phyloP scores from a whole-genome alignment of 53 echinoderm and acorn worm species.

The Paracentrotus lividus region DNA sequence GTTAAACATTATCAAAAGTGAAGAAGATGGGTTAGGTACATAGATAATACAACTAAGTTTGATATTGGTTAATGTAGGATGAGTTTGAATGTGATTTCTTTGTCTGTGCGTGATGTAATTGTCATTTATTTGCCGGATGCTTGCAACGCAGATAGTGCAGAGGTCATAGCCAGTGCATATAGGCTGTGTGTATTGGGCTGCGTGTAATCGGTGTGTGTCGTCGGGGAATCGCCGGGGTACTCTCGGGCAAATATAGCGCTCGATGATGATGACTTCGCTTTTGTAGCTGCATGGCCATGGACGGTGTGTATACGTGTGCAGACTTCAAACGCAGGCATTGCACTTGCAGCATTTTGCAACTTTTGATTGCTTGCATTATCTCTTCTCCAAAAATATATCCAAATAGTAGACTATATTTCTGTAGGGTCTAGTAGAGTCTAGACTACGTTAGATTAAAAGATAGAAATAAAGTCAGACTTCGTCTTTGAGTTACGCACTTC shows the following conservation, averaged over 20 bases:
- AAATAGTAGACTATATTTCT: too few species aligned
- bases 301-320: background rate
- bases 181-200: conserved; percentile 11
- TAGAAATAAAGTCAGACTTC: too few species aligned
- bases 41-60: background rate
- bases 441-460: too few species aligned
- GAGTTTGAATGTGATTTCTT: conserved; percentile 41
- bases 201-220: conserved; percentile 15
- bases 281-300: background rate
- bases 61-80: background rate
- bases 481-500: too few species aligned
- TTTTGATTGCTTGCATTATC: background rate
- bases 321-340: background rate
- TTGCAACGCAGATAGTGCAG: conserved; percentile 22
- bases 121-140: conserved; percentile 58
- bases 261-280: background rate
- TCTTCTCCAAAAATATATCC: too few species aligned
- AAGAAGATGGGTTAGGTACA: conserved; percentile 18
- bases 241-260: background rate
- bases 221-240: background rate
- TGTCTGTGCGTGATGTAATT: conserved; percentile 25
- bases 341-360: background rate
- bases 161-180: conserved; percentile 42
- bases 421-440: too few species aligned
- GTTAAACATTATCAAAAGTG: background rate